Percentiles rank a stretch among this genome's conserved stretches.
These are phyloP conservation scores for Melopsittacus undulatus DNA, from an alignment of 2,797 vertebrate genomes.

Conservation along the genomic window DNA sequence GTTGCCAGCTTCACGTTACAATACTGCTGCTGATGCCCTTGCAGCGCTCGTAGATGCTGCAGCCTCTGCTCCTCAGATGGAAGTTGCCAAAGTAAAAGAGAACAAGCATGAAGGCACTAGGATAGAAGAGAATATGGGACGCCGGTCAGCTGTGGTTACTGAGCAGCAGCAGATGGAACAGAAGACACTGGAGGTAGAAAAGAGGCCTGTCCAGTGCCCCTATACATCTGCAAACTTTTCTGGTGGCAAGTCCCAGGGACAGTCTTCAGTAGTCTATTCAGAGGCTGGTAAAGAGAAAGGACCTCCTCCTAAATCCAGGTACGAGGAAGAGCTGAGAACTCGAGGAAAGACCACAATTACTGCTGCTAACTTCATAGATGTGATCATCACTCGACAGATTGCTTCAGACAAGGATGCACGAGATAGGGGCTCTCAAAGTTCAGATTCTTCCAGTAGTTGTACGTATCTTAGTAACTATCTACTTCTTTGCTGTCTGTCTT, in stretches of 20 bases:
- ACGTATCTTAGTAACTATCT: conserved; percentile 77
- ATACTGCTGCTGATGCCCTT: conserved; percentile 92
- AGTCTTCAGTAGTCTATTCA: conserved; percentile 82
- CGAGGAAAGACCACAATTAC: conserved; percentile 98
- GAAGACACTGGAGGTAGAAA: conserved; percentile 85
- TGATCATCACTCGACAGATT: conserved; percentile 98
- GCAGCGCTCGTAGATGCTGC: conserved; percentile 95
- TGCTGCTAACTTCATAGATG: conserved; percentile 98
- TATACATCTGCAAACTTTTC: conserved; percentile 86
- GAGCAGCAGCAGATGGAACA: conserved; percentile 84
- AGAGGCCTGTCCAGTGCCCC: conserved; percentile 87
- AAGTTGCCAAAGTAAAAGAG: conserved; percentile 92
- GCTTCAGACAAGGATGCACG: conserved; percentile 95
- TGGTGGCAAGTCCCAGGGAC: conserved; percentile 85
- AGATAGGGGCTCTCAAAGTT: conserved; percentile 94
- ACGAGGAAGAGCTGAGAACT: conserved; percentile 96
- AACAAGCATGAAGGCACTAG: conserved; percentile 85
- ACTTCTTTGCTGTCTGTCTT: conserved; percentile 55
- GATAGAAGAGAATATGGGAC: conserved; percentile 84
- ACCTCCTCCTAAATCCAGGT: conserved; percentile 92
- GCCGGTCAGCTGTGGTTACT: conserved; percentile 78
- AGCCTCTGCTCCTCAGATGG: conserved; percentile 93
- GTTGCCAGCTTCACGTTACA: conserved; percentile 87
- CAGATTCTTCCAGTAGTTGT: conserved; percentile 96
- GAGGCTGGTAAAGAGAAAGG: conserved; percentile 89